These are phyloP conservation scores for Oreochromis tanganicae DNA, from an alignment of 2,113 vertebrate species.

Conservation along the genomic window DNA sequence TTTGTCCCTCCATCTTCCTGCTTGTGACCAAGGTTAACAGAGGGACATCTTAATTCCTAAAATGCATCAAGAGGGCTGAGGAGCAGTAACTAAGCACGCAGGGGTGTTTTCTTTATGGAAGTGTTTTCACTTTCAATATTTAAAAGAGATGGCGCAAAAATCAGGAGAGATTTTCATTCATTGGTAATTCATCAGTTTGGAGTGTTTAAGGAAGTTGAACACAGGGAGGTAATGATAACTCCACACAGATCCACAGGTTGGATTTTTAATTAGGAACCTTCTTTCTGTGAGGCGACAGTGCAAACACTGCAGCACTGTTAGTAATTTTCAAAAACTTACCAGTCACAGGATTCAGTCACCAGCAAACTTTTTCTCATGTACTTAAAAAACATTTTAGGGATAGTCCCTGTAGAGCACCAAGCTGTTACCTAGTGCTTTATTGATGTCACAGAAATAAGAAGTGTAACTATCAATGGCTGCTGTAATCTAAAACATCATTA, in stretches of 20 bases:
- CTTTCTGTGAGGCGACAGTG: not conserved
- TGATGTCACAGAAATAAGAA: not conserved
- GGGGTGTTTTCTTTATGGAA: not conserved
- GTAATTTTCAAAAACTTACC: not conserved
- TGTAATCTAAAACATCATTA: not conserved
- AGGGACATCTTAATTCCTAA: not conserved
- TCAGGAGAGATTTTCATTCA: not conserved
- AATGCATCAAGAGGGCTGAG: not conserved
- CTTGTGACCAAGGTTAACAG: not conserved
- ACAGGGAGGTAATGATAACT: not conserved
- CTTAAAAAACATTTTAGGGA: not conserved
- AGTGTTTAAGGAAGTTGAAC: not conserved
- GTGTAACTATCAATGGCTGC: not conserved
- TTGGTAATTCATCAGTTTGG: not conserved
- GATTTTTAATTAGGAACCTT: not conserved
- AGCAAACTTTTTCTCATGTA: not conserved
- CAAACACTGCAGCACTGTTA: not conserved
- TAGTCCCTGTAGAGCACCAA: not conserved
- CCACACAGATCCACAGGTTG: not conserved
- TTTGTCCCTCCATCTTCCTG: not conserved
- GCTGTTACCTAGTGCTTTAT: not conserved
- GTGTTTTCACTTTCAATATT: not conserved
- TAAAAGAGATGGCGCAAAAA: not conserved
- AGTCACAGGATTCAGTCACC: not conserved
- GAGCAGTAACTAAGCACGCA: not conserved